Evolutionary conservation across 2,888 invertebrate genomes (phyloP).

Genomic region (Xylota sylvarum): DNA sequence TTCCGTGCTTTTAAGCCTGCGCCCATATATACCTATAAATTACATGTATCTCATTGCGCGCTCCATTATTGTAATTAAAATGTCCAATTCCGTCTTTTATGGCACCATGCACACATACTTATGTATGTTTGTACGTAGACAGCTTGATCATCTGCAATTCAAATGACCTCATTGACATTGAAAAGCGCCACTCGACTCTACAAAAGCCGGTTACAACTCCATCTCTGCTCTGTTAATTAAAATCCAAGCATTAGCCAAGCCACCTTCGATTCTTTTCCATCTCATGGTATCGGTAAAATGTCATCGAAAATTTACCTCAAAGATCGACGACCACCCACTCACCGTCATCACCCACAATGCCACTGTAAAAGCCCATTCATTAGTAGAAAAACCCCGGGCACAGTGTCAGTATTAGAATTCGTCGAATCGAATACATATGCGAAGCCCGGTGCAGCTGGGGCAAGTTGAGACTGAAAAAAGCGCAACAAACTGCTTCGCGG

Average conservation of each 20-base stretch:
- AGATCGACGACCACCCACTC: constrained; percentile 61
- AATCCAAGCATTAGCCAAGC: constrained; percentile 15
- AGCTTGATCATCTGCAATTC: constrained; percentile 39
- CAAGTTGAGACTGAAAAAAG: constrained; percentile 28
- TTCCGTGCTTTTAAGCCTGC: constrained; percentile 1
- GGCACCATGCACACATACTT: background rate
- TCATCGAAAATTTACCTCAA: constrained; percentile 33
- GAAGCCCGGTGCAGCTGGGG: constrained; percentile 15
- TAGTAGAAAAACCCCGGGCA: constrained; percentile 11
- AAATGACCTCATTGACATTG: constrained; percentile 49
- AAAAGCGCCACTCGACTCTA: constrained; percentile 11
- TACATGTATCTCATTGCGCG: background rate
- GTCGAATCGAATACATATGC: constrained; percentile 9
- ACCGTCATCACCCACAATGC: constrained; percentile 48
- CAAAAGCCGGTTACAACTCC: constrained; percentile 12
- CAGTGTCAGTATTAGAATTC: constrained; percentile 20
- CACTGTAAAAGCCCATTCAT: constrained; percentile 46
- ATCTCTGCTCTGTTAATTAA: constrained; percentile 42
- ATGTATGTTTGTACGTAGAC: too few relatives aligned
- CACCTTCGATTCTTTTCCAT: background rate
- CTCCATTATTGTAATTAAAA: background rate
- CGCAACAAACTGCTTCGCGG: constrained; percentile 30
- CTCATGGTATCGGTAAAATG: constrained; percentile 29
- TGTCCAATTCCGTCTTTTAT: background rate
- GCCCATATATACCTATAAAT: constrained; percentile 5